Conservation (phyloP, 2,797 vertebrate species). For the Paedocypris micromegethes region DNA sequence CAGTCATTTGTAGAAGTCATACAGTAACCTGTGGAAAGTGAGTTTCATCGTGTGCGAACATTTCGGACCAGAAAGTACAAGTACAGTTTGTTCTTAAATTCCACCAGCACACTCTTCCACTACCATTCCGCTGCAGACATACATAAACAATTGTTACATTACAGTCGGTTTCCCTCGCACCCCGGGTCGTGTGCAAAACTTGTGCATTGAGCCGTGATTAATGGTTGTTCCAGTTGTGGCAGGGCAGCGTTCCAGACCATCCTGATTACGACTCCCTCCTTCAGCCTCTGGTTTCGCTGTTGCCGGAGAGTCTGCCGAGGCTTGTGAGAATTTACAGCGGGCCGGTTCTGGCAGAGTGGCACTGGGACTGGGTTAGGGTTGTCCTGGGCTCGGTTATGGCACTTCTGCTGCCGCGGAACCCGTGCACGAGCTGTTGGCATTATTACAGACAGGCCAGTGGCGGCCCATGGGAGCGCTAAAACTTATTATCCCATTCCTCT, state of each 20-base stretch:
- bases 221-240: constrained; percentile 43
- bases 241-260: constrained; percentile 43
- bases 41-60: no score
- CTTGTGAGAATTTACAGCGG: constrained; percentile 55
- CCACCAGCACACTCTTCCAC: no score
- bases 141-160: not conserved
- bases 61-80: no score
- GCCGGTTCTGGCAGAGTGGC: constrained; percentile 49
- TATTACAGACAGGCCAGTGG: constrained; percentile 70
- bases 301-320: constrained; percentile 49
- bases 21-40: no score
- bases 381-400: constrained; percentile 50
- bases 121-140: not conserved
- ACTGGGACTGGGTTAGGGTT: constrained; percentile 45
- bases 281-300: constrained; percentile 48
- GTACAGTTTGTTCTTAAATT: no score
- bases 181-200: constrained; percentile 23
- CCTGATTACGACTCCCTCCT: constrained; percentile 43
- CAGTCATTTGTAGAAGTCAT: no score
- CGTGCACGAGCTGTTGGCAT: constrained; percentile 60
- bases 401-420: constrained; percentile 48
- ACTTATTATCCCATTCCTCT: constrained; percentile 75
- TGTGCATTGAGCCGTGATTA: constrained; percentile 52
- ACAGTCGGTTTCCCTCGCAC: not conserved
- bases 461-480: constrained; percentile 62